Conservation (phyloP, 1,140 invertebrate species). For the Mamestra configurata region DNA sequence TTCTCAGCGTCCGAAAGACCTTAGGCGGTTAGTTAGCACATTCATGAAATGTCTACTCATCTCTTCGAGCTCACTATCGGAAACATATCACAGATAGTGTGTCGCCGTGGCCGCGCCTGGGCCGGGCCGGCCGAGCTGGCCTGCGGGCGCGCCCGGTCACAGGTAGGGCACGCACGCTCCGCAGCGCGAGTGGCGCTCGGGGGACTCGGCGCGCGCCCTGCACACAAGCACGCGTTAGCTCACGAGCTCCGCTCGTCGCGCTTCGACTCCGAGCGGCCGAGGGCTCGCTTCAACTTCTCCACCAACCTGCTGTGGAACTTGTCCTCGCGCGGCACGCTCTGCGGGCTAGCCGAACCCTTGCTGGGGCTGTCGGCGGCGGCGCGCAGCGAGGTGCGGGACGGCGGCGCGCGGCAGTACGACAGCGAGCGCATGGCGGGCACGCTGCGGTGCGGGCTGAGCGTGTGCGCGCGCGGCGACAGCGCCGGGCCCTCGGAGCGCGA, state of each 20-base stretch:
- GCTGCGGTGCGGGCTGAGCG: constrained; percentile 90
- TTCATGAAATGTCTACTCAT: constrained; percentile 74
- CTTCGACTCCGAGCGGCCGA: constrained; percentile 89
- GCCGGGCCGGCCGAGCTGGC: constrained; percentile 43
- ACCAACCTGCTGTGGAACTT: constrained; percentile 95
- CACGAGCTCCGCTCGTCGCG: constrained; percentile 84
- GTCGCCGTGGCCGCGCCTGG: constrained; percentile 59
- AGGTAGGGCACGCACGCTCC: constrained; percentile 84
- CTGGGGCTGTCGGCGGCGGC: constrained; percentile 88
- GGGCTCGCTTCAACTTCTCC: constrained; percentile 93
- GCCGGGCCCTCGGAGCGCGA: constrained; percentile 94
- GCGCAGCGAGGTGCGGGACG: constrained; percentile 88
- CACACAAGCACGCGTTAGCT: constrained; percentile 83
- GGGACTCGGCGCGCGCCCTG: constrained; percentile 80
- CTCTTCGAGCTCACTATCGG: constrained; percentile 69
- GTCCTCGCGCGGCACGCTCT: constrained; percentile 90
- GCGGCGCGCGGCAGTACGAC: constrained; percentile 89
- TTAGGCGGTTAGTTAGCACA: constrained; percentile 71
- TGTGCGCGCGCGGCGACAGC: constrained; percentile 90
- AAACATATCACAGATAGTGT: constrained; percentile 82
- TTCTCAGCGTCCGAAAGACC: constrained; percentile 52
- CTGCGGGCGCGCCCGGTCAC: constrained; percentile 65
- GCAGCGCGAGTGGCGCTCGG: constrained; percentile 79
- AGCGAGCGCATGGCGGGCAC: constrained; percentile 90
- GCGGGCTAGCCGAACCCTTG: constrained; percentile 88